Evolutionary conservation across 2,113 vertebrate species (phyloP).

Genomic region (Megaleporinus macrocephalus): DNA sequence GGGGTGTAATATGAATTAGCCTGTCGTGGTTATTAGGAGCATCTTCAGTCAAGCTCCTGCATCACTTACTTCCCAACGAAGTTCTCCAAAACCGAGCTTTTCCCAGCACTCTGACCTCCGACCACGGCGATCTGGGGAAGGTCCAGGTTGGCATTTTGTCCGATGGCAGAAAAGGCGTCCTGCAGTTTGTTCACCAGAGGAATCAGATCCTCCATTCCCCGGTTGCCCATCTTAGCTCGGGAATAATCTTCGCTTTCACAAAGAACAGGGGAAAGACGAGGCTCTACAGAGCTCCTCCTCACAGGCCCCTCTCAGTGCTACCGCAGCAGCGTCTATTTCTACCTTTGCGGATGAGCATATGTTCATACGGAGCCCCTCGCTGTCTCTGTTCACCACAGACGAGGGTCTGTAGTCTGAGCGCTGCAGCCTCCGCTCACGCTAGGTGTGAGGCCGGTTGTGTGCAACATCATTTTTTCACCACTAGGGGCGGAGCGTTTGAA

Average conservation of each 20-base stretch:
- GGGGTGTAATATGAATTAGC: not conserved
- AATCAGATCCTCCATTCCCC: conserved; percentile 95
- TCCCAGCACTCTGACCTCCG: conserved; percentile 94
- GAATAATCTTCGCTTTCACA: conserved; percentile 14
- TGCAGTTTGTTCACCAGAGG: conserved; percentile 92
- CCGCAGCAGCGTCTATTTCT: not conserved
- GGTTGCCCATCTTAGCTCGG: conserved; percentile 85
- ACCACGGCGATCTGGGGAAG: conserved; percentile 97
- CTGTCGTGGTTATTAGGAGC: not conserved
- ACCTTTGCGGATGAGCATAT: conserved; percentile 2
- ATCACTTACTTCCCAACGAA: conserved; percentile 90
- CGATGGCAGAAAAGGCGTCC: conserved; percentile 92
- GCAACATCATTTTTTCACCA: not conserved
- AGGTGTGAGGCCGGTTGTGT: conserved; percentile 1
- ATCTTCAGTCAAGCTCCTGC: not conserved
- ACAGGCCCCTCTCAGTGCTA: not conserved
- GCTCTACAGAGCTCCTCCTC: not conserved
- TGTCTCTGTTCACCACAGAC: not conserved
- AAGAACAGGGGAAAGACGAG: conserved; percentile 39
- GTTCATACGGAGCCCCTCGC: not conserved
- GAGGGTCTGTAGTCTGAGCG: not conserved
- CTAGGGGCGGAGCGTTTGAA: not conserved
- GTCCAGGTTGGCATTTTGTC: conserved; percentile 90
- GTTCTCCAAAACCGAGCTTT: conserved; percentile 97
- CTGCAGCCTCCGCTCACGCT: not conserved